Evolutionary conservation across 1,140 invertebrate genomes (phyloP).

Genomic region (Trialeurodes vaporariorum): DNA sequence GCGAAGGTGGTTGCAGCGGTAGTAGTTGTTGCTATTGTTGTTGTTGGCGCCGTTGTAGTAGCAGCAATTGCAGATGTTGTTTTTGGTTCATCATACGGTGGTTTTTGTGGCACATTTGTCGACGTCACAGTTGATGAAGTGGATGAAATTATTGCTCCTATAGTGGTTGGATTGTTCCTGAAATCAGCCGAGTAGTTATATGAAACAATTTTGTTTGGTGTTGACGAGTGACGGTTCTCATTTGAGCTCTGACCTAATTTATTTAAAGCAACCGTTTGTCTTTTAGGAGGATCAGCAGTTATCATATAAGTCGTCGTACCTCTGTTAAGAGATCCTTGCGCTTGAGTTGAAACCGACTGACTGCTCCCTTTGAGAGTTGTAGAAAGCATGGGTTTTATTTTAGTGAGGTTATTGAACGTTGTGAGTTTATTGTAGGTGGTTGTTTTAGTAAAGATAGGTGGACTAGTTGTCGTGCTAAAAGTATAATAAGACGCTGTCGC

Average conservation of each 20-base stretch:
- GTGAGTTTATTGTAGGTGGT: background rate
- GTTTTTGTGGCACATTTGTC: constrained; percentile 3
- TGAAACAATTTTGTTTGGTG: background rate
- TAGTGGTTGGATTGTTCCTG: background rate
- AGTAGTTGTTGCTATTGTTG: constrained; percentile 1
- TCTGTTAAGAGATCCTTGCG: no score
- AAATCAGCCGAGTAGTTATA: background rate
- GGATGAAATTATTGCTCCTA: background rate
- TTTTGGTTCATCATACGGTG: background rate
- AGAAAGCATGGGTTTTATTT: background rate
- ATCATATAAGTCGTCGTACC: no score
- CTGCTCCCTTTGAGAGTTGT: background rate
- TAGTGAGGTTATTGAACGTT: constrained; percentile 9
- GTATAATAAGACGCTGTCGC: background rate
- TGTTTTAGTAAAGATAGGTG: constrained; percentile 5
- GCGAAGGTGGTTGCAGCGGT: background rate
- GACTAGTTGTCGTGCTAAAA: constrained; percentile 8
- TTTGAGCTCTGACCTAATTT: no score
- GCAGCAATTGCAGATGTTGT: background rate
- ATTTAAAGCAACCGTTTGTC: no score
- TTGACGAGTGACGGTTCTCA: background rate
- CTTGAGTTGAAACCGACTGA: no score
- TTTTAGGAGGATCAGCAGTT: no score
- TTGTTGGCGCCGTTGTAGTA: constrained; percentile 9
- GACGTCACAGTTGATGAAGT: background rate